A percentile compares a stretch with the other conserved stretches of the same genome.
Conservation (phyloP, 2,797 vertebrate species). For the Amphiprion clarkii region DNA sequence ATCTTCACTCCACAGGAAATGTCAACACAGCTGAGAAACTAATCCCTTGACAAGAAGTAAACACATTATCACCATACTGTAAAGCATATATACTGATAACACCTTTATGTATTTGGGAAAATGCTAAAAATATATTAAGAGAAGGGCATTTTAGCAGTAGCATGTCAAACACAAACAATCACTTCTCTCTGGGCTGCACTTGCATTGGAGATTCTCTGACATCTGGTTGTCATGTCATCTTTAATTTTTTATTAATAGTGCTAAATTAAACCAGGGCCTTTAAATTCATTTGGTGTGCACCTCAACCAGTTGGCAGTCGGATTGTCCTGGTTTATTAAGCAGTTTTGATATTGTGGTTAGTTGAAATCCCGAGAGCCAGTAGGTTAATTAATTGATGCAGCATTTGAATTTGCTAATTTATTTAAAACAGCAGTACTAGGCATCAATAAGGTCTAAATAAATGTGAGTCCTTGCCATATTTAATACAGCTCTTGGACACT, state of each 20-base stretch:
- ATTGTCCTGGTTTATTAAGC: neutral
- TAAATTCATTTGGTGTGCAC: neutral
- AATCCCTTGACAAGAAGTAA: conserved; percentile 14
- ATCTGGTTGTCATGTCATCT: neutral
- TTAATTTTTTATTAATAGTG: neutral
- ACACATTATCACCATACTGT: neutral
- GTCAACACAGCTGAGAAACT: conserved; percentile 20
- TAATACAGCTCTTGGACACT: neutral
- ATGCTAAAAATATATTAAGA: neutral
- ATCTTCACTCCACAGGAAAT: conserved; percentile 37
- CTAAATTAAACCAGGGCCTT: neutral
- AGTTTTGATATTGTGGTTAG: neutral
- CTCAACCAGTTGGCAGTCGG: neutral
- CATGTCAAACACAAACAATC: neutral
- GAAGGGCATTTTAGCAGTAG: neutral
- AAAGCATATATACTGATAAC: neutral
- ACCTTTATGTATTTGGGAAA: neutral
- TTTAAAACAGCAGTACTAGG: neutral
- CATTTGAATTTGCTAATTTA: neutral
- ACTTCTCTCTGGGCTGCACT: neutral
- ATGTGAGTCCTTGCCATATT: neutral
- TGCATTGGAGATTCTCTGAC: neutral
- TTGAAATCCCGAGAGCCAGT: neutral
- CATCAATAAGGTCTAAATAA: neutral
- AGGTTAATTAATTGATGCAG: neutral